Evolutionary conservation across 2,113 vertebrate species (phyloP).

Genomic region (Pelmatolapia mariae): DNA sequence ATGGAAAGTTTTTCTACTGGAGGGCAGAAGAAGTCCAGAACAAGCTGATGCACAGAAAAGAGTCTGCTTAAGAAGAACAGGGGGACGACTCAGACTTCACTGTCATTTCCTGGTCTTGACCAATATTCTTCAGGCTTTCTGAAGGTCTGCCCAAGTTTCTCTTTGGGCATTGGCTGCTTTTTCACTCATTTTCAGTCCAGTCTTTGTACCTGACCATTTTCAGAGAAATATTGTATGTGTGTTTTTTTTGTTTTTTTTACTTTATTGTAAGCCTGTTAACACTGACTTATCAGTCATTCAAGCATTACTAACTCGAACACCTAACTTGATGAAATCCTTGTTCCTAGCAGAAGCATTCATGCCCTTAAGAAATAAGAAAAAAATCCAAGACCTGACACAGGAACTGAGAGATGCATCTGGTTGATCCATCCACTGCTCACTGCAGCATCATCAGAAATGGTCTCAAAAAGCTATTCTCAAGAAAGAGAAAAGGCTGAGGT

Average conservation of each 20-base stretch:
- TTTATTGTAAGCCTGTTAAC: neutral
- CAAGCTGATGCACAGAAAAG: neutral
- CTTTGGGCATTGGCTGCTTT: neutral
- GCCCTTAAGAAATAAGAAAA: neutral
- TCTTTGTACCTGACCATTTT: neutral
- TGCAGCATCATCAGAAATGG: neutral
- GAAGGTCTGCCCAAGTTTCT: fast-evolving
- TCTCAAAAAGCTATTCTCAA: neutral
- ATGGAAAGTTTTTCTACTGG: neutral
- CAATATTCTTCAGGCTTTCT: neutral
- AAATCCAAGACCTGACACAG: neutral
- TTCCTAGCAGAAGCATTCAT: neutral
- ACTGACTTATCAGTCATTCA: neutral
- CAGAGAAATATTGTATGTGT: neutral
- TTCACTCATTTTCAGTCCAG: neutral
- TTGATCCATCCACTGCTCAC: neutral
- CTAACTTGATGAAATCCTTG: neutral
- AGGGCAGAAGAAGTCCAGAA: neutral
- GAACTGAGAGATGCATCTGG: neutral
- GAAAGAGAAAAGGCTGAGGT: neutral
- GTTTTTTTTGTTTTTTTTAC: neutral
- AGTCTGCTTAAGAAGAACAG: fast-evolving
- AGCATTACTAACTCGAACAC: neutral
- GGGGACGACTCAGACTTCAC: neutral
- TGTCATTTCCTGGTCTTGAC: neutral